Evolutionary conservation across 2,797 vertebrate genomes (phyloP).

Genomic region (Monodelphis domestica): DNA sequence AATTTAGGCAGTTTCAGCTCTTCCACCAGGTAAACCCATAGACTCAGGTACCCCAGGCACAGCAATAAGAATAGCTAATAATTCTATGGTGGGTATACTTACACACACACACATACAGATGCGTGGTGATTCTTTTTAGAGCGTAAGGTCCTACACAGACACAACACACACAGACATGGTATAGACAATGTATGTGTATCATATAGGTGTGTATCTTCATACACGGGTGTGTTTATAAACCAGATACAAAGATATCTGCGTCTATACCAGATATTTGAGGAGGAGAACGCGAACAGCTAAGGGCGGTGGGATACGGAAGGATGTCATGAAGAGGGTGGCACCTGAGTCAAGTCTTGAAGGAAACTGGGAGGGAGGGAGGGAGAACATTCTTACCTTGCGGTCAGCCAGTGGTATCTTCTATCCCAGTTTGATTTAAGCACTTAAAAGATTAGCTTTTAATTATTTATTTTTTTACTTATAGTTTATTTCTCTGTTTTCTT

Average conservation of each 20-base stretch:
- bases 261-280: no score
- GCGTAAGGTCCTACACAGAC: neutral
- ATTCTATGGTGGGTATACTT: neutral
- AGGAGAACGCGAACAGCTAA: neutral
- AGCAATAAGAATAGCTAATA: neutral
- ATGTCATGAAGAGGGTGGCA: neutral
- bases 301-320: neutral
- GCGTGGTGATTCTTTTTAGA: neutral
- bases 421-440: neutral
- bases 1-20: neutral
- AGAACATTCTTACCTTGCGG: neutral
- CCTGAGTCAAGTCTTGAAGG: neutral
- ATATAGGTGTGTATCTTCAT: no score
- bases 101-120: no score
- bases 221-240: neutral
- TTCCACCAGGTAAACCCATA: neutral
- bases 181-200: neutral
- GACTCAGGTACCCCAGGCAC: neutral
- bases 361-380: neutral
- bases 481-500: no score
- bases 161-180: no score
- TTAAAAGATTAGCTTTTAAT: neutral
- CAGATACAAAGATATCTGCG: neutral
- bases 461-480: no score
- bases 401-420: no score